Base-by-base conservation (phyloP, 2,888 invertebrate species). In the Pinctada fucata region DNA sequence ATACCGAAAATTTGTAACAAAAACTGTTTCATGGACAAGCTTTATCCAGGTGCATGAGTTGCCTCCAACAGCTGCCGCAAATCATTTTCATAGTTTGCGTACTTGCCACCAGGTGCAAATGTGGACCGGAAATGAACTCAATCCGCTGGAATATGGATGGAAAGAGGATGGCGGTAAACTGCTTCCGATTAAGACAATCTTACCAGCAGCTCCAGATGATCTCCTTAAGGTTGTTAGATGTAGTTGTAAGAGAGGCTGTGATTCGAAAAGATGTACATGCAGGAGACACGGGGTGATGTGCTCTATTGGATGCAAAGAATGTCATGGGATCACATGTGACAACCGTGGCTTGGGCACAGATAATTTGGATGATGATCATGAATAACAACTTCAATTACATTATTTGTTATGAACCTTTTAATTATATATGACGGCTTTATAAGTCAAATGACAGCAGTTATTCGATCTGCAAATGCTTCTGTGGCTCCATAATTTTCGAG, bases 11-110 rank as follows among this genome's bases (percentile, higher is more conserved):
- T 83, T 83, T 63, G 67, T 80, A 31, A 66, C 66, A 51, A 78
- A 84, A 65, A 80, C 82, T 8, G 45, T 69, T 49, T 13, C 63
- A 49, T 80, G 80, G 6, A 71, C 65, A n/a, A 75, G 72, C 5
- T 67, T 6, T 72, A 82, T 86, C 5, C 83, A 85, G 50, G 80
- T 83, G 4, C 75, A 82, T n/a, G 66, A 71, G 50, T 64, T 86
- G 31, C 86, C 83, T 13, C 84, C 85, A 65, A 84, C 86, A 72
- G 65, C 83, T n/a, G 81, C 78, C 64, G 82, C 86, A 65, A 79
- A 84, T 16, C n/a, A 64, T 4, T 83, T 75, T 71, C 85, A 84
- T 64, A 74, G 78, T 69, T 16, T 79, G 13, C 66, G 83, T 13
- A 81, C 81, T 0, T 85, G 80, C 71, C 52, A 63, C 3, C 85